These are phyloP conservation scores for Drosophila monieri DNA, from an alignment of 2,888 invertebrate species.

Conservation along the genomic window DNA sequence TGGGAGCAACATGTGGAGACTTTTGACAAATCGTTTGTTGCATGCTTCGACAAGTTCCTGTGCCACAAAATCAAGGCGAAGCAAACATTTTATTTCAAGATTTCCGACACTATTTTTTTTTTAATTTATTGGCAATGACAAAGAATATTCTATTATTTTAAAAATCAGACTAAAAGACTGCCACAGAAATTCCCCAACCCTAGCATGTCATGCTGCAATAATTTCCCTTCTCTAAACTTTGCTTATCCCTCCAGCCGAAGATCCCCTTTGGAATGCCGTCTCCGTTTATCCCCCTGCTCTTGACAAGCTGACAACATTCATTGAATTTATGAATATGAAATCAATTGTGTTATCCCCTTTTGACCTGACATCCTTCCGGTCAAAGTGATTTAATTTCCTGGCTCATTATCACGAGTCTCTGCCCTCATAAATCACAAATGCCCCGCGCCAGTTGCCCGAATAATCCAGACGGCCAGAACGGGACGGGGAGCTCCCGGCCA, in stretches of 20 bases:
- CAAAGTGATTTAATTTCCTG: slow-evolving; percentile 81
- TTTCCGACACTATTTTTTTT: slow-evolving; percentile 2
- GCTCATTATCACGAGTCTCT: slow-evolving; percentile 81
- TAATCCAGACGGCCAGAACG: slow-evolving; percentile 24
- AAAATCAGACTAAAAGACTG: neutral
- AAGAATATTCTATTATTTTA: neutral
- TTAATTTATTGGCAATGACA: neutral
- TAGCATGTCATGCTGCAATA: neutral
- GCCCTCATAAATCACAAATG: slow-evolving; percentile 79
- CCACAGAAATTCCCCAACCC: neutral
- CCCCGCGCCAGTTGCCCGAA: slow-evolving; percentile 19
- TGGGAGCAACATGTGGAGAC: slow-evolving; percentile 34
- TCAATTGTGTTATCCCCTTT: slow-evolving; percentile 79
- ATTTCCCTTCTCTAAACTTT: slow-evolving; percentile 14
- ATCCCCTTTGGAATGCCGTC: slow-evolving; percentile 15
- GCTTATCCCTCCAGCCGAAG: slow-evolving; percentile 18
- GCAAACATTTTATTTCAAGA: slow-evolving; percentile 8
- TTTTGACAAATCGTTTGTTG: slow-evolving; percentile 58
- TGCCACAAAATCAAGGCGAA: slow-evolving; percentile 17
- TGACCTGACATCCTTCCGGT: slow-evolving; percentile 81
- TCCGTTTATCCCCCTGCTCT: slow-evolving; percentile 5
- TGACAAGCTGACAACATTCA: slow-evolving; percentile 69
- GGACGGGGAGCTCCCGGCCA: slow-evolving; percentile 27
- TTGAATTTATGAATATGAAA: slow-evolving; percentile 79
- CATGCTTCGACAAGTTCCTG: slow-evolving; percentile 58